Evolutionary conservation across 2,113 vertebrate species (phyloP), one percentile per base, ranked within the genome.

Genomic region (Sarotherodon lohbergeri): DNA sequence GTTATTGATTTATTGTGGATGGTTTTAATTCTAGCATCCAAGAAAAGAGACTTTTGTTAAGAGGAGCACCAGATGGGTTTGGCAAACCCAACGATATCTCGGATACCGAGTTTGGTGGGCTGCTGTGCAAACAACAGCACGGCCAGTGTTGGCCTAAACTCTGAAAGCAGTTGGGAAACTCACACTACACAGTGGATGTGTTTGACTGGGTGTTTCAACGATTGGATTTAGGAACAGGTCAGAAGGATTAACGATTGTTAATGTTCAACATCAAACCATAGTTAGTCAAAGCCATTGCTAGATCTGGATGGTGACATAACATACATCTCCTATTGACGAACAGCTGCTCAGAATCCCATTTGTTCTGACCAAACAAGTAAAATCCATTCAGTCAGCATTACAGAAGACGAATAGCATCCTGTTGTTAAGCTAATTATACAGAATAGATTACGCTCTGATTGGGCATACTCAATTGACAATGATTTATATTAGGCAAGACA

Each of bases 401-500:
- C 19, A 80, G 17, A 89, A 79, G 86, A 92, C 43, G 80, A 63
- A 91, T 39, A 55, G 79, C 79, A 36, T 90, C 90, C 71, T 79
- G 86, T 88, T 80, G 48, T 82, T 91, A 73, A 87, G 86, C 81
- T 91, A 91, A 95, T 94, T 94, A 93, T 63, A 83, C 68, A 85
- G 68, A 88, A 81, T 85, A 81, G 91, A 92, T 87, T 83, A 59
- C 68, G 91, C 81, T 89, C 73, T 92, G 87, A 90, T 84, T 86
- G 81, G 89, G 87, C n/a, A 14, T 82, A 52, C 87, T 91, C 87
- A 83, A 61, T 87, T 87, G 79, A 92, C 90, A 90, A 57, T 91
- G 85, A 95, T 88, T 93, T 89, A 91, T 92, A 86, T 50, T 85
- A 86, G 86, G 59, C 46, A 46, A 78, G 71, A 87, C 81, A 85